Percentiles rank a stretch among this genome's conserved stretches.
Evolutionary conservation across 2,113 vertebrate species (phyloP).

Genomic region (Megalops atlanticus): DNA sequence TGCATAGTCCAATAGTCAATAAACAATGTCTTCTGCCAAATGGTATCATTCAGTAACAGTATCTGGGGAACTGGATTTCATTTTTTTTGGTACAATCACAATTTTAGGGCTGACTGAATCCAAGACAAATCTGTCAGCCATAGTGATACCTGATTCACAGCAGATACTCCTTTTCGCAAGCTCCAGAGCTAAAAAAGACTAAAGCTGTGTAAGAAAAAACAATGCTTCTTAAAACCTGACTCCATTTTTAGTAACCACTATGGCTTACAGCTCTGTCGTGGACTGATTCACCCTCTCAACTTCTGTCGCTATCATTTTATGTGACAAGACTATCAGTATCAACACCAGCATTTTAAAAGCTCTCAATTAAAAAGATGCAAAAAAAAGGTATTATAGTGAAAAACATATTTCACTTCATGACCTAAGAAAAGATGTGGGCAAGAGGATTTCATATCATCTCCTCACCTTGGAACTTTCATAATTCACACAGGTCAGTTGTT

Average conservation of each 20-base stretch:
- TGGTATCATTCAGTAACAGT: not conserved
- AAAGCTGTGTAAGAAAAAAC: not conserved
- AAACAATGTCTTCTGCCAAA: no score
- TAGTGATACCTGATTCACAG: not conserved
- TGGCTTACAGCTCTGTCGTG: not conserved
- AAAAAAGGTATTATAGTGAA: not conserved
- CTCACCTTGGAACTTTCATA: not conserved
- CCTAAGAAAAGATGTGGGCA: not conserved
- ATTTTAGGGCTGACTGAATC: not conserved
- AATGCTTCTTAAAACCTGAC: not conserved
- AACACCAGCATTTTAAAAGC: constrained; percentile 4
- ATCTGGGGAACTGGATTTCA: not conserved
- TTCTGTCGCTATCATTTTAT: not conserved
- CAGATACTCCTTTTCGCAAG: no score
- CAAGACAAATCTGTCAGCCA: not conserved
- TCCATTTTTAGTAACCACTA: not conserved
- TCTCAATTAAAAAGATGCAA: not conserved
- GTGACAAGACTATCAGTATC: constrained; percentile 20
- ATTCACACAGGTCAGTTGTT: not conserved
- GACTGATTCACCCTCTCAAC: not conserved
- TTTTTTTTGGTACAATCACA: not conserved
- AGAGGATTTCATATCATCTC: not conserved
- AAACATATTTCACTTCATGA: not conserved
- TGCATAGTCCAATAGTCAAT: not conserved
- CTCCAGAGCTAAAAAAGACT: not conserved